Base-by-base conservation (phyloP, 2,888 invertebrate genomes). In the Arrhopalites spinosus region DNA sequence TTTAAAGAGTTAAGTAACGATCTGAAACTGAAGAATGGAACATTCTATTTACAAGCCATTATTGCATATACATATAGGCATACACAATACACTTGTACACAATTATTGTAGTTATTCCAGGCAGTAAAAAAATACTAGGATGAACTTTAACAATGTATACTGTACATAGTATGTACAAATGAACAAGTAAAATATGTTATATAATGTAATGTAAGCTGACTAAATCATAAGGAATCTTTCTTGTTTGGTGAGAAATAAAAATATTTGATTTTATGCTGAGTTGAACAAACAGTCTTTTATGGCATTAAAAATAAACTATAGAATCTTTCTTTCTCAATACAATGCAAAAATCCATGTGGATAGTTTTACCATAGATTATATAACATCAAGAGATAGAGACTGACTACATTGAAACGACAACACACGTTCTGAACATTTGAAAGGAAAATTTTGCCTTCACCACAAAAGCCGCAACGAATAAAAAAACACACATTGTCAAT, bases 221-320 rank as follows among this genome's bases (percentile, higher is more conserved):
- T 5, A 17, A n/a, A 15, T 15, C 15, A 15, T 45, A 45, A 11
- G 15, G 45, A 50, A 50, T 50, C 25, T 5, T 59, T 59, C 11
- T 25, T 59, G 59, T 59, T 59, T 59, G 59, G 59, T 59, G 59
- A 59, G 59, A 59, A 59, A 59, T 59, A 59, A 59, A 59, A 59
- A 59, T 59, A 59, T 59, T 59, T 59, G 59, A 59, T 59, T 59
- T 59, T 23, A 59, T 59, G 59, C 23, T 59, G 5, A 17, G 20
- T 13, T 59, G 59, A 59, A 23, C 59, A 59, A 59, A 59, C 23
- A 59, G 25, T 7, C 36, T 36, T 36, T 36, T 11, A 36, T 36
- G 11, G 3, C 11, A 11, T 36, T 11, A 36, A 36, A 3, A 36
- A 11, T 36, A 36, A 3, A 36, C 36, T 7, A 36, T 11, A 36